Conservation (phyloP, 2,888 invertebrate species). For the Diaperis boleti region DNA sequence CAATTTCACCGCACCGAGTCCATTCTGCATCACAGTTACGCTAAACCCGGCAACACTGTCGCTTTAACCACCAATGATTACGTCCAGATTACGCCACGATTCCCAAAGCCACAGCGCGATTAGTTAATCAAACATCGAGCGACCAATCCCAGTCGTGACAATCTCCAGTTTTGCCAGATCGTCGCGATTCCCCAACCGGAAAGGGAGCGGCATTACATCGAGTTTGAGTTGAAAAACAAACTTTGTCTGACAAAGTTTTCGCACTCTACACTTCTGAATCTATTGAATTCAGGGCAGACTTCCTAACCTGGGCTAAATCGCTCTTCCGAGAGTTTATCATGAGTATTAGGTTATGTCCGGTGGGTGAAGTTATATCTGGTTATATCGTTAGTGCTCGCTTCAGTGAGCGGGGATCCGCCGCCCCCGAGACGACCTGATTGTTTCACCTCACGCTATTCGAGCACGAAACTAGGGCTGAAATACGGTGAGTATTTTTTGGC, state of each 20-base stretch:
- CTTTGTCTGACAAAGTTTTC: slow-evolving; percentile 29
- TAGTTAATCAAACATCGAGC: too few species aligned
- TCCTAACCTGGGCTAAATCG: slow-evolving; percentile 55
- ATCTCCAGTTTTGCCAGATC: too few species aligned
- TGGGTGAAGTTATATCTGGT: slow-evolving; percentile 58
- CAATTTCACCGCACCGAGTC: too few species aligned
- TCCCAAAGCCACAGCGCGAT: too few species aligned
- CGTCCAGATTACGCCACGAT: too few species aligned
- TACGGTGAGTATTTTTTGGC: slow-evolving; percentile 28
- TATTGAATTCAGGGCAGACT: slow-evolving; percentile 46
- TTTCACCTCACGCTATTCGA: slow-evolving; percentile 36
- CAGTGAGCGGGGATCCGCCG: slow-evolving; percentile 37
- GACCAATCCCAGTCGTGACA: too few species aligned
- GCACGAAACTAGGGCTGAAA: slow-evolving; percentile 11
- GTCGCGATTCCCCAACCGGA: slow-evolving; percentile 23
- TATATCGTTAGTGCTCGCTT: slow-evolving; percentile 50
- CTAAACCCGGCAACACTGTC: too few species aligned
- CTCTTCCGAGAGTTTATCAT: slow-evolving; percentile 58
- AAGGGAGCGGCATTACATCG: slow-evolving; percentile 30
- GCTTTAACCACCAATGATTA: too few species aligned
- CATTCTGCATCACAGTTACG: too few species aligned
- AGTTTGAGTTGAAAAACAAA: slow-evolving; percentile 37
- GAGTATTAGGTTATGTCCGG: slow-evolving; percentile 59
- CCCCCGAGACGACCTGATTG: slow-evolving; percentile 27
- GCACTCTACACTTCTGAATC: slow-evolving; percentile 38